These are phyloP conservation scores for Cecidostiba fungosa DNA, from an alignment of 2,888 invertebrate species.

Conservation along the genomic window DNA sequence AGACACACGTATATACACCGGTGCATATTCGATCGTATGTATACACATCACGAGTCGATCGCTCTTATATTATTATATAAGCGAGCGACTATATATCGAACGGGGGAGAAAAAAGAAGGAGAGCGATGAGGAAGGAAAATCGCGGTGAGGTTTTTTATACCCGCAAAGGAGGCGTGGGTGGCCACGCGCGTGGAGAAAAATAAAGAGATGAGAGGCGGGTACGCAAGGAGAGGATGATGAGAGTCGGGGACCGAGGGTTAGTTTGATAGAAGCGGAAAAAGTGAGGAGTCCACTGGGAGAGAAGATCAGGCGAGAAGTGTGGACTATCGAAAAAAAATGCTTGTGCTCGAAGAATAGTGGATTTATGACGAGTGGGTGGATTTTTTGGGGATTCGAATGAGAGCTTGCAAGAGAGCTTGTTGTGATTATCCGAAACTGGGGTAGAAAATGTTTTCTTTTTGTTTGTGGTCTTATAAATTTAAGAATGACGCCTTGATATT, in stretches of 20 bases:
- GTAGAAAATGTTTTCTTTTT: not conserved
- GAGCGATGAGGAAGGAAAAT: not conserved
- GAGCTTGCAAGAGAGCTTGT: not conserved
- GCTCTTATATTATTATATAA: not conserved
- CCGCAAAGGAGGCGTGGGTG: not conserved
- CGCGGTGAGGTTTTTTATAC: not conserved
- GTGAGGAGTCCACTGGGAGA: not conserved
- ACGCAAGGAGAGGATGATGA: not conserved
- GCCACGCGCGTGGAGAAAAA: not conserved
- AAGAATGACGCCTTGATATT: no score
- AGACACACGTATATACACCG: slow-evolving; percentile 31
- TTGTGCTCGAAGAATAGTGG: not conserved
- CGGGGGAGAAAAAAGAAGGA: not conserved
- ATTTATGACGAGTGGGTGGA: not conserved
- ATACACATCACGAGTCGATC: slow-evolving; percentile 32
- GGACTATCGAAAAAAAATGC: not conserved
- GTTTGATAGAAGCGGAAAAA: not conserved
- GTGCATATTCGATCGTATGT: slow-evolving; percentile 63
- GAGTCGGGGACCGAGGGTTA: not conserved
- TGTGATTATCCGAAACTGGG: not conserved
- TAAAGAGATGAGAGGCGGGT: not conserved
- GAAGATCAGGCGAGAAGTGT: no score
- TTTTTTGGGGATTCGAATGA: not conserved
- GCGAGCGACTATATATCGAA: not conserved
- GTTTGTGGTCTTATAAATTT: not conserved